Evolutionary conservation across 2,888 invertebrate genomes (phyloP).

Genomic region (Gortyna flavago): DNA sequence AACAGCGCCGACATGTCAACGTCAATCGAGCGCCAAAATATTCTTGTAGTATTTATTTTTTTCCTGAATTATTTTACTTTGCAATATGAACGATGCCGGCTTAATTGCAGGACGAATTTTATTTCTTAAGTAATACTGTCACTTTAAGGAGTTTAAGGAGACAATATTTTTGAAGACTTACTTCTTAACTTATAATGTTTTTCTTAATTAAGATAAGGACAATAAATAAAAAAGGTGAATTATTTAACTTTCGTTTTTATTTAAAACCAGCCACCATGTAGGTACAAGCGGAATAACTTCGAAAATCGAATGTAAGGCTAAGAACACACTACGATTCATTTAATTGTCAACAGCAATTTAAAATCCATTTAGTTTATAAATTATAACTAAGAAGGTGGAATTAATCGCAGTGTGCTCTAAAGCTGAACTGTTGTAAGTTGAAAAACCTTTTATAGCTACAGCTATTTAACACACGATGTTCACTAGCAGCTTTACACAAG

Average conservation of each 20-base stretch:
- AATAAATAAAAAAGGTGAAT: constrained; percentile 37
- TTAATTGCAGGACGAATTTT: neutral
- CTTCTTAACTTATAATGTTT: neutral
- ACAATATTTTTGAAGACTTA: neutral
- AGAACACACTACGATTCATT: constrained; percentile 38
- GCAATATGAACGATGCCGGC: neutral
- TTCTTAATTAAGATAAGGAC: neutral
- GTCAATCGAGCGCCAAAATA: neutral
- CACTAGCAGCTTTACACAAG: constrained; percentile 21
- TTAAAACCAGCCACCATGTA: constrained; percentile 67
- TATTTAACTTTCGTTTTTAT: constrained; percentile 61
- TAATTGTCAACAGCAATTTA: neutral
- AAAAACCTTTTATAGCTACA: constrained; percentile 36
- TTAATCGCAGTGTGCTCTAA: constrained; percentile 44
- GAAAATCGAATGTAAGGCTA: constrained; percentile 45
- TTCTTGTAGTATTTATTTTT: neutral
- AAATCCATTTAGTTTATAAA: neutral
- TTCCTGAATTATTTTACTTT: neutral
- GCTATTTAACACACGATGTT: constrained; percentile 22
- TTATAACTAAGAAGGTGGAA: neutral
- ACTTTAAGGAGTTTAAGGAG: neutral
- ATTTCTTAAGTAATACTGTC: neutral
- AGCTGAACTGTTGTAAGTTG: constrained; percentile 31
- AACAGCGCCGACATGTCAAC: neutral
- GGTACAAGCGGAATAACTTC: constrained; percentile 61